These are phyloP conservation scores for Ammodytes dubius DNA, from an alignment of 2,113 vertebrate species.

Conservation along the genomic window DNA sequence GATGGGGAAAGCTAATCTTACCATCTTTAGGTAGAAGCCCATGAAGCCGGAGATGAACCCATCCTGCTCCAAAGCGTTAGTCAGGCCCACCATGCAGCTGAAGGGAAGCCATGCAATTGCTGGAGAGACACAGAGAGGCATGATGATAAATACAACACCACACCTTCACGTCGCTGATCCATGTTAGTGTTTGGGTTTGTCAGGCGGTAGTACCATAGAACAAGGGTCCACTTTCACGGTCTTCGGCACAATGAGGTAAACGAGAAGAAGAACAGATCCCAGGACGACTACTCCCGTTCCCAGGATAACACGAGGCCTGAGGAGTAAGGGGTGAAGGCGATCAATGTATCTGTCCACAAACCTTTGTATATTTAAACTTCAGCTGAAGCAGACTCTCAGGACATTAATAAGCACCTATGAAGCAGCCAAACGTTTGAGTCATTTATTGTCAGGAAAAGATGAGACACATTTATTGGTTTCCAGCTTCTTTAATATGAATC, in stretches of 20 bases:
- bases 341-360: neutral
- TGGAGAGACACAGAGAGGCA: conserved; percentile 61
- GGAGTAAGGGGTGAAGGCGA: neutral
- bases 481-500: no score
- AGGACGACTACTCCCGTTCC: conserved; percentile 79
- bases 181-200: neutral
- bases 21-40: conserved; percentile 89
- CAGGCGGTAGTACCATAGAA: conserved; percentile 86
- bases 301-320: conserved; percentile 81
- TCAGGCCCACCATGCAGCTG: conserved; percentile 84
- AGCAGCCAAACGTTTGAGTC: no score
- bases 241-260: conserved; percentile 68
- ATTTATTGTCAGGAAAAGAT: no score
- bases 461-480: no score
- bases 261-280: conserved; percentile 73
- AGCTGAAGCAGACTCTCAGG: neutral
- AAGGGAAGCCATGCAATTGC: conserved; percentile 90
- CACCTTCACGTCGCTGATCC: no score
- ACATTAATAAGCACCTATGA: neutral
- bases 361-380: neutral
- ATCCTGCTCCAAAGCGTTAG: conserved; percentile 92
- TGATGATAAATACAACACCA: neutral
- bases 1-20: conserved; percentile 56
- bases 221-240: conserved; percentile 85
- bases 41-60: conserved; percentile 87